A percentile compares a stretch with the other conserved stretches of the same genome.
Evolutionary conservation across 2,113 vertebrate genomes (phyloP).

Genomic region (Oxyura jamaicensis): DNA sequence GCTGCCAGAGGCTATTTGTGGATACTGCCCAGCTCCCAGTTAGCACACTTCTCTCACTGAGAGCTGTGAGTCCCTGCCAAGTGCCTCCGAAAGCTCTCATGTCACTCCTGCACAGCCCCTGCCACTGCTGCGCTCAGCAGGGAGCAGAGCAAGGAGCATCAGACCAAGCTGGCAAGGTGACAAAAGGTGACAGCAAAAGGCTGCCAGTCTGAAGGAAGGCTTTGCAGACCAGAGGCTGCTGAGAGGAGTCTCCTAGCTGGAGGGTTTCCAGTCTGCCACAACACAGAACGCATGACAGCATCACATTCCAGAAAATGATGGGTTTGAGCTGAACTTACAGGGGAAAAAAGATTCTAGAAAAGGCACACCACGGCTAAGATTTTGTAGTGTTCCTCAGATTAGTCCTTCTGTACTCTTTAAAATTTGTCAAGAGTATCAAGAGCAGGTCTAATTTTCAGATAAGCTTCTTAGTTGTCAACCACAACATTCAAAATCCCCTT

Average conservation of each 20-base stretch:
- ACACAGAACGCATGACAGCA: not conserved
- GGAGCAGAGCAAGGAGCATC: not conserved
- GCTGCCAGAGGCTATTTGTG: not conserved
- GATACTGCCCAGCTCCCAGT: not conserved
- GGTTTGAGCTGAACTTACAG: not conserved
- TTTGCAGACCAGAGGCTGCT: not conserved
- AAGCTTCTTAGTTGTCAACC: not conserved
- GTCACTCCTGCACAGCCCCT: rapidly evolving
- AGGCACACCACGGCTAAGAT: not conserved
- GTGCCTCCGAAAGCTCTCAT: not conserved
- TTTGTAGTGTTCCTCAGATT: not conserved
- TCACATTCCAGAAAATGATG: not conserved
- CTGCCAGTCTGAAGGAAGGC: not conserved
- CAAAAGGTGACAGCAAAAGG: not conserved
- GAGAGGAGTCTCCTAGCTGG: not conserved
- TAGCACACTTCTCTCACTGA: not conserved
- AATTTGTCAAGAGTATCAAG: not conserved
- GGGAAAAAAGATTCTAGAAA: not conserved
- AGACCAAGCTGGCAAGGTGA: not conserved
- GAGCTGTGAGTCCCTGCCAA: not conserved
- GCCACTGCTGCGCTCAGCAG: not conserved
- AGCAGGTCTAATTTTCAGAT: not conserved
- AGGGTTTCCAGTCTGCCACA: not conserved
- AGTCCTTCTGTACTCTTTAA: not conserved
- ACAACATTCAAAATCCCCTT: not conserved